Conservation (phyloP, 2,888 invertebrate genomes). For the Dynastes hyllus region DNA sequence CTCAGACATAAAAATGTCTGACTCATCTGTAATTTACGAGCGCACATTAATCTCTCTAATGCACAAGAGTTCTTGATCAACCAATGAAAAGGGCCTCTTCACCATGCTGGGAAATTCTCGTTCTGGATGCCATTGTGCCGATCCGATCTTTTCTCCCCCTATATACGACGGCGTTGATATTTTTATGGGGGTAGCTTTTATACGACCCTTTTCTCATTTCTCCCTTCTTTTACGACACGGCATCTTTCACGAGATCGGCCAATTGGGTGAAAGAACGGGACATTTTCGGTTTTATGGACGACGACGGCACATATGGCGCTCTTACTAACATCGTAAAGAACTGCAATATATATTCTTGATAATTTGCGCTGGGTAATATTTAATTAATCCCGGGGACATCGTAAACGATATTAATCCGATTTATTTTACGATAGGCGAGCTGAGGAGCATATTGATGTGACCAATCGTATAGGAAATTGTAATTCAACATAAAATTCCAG, state of each 20-base stretch:
- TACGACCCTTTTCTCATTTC: constrained; percentile 49
- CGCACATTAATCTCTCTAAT: constrained; percentile 47
- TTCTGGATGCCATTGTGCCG: constrained; percentile 45
- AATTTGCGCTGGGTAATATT: constrained; percentile 46
- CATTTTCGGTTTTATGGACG: constrained; percentile 54
- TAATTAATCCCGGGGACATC: constrained; percentile 38
- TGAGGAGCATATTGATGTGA: constrained; percentile 23
- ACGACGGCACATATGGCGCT: constrained; percentile 56
- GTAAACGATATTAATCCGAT: constrained; percentile 45
- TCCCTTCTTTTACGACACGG: constrained; percentile 48
- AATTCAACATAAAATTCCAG: background rate
- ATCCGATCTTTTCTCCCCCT: constrained; percentile 33
- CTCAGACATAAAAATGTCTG: constrained; percentile 49
- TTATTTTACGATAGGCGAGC: constrained; percentile 36
- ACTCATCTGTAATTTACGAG: constrained; percentile 51
- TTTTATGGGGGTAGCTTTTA: constrained; percentile 51
- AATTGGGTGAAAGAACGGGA: constrained; percentile 51
- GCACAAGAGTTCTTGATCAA: constrained; percentile 47
- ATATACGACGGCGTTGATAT: constrained; percentile 33
- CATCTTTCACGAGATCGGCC: constrained; percentile 46
- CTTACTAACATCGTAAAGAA: constrained; percentile 51
- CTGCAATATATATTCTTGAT: constrained; percentile 50
- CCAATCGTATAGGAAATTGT: background rate
- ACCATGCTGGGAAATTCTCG: constrained; percentile 35
- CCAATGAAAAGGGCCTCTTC: constrained; percentile 48